These are phyloP conservation scores for Promerops cafer DNA, from an alignment of 2,113 vertebrate species.

Conservation along the genomic window DNA sequence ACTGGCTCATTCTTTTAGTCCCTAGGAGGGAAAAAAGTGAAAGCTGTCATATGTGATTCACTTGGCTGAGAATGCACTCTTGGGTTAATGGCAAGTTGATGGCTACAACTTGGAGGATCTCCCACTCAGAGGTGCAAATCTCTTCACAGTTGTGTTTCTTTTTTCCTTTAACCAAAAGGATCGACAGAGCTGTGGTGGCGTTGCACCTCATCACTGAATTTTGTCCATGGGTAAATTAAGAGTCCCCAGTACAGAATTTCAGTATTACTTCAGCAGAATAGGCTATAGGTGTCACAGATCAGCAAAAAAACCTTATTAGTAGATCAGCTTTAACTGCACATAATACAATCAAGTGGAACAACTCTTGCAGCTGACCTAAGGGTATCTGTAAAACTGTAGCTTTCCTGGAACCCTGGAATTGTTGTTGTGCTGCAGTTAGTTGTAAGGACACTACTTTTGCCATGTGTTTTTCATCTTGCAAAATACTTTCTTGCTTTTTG, in stretches of 20 bases:
- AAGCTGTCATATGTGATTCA: background rate
- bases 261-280: background rate
- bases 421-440: background rate
- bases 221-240: background rate
- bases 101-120: background rate
- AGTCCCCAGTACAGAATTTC: background rate
- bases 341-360: background rate
- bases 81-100: background rate
- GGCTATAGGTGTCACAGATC: background rate
- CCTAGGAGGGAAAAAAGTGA: background rate
- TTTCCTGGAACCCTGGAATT: background rate
- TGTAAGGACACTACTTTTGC: background rate
- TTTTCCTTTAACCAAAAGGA: background rate
- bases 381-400: background rate
- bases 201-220: background rate
- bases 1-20: background rate
- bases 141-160: background rate
- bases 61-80: background rate
- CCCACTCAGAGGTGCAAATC: background rate
- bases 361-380: background rate
- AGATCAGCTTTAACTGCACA: background rate
- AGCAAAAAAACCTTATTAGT: background rate
- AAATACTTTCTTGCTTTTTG: background rate
- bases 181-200: background rate
- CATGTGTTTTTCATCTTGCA: constrained; percentile 7